A percentile compares a stretch with the other conserved stretches of the same genome.
phyloP scores from a whole-genome alignment of 1,140 invertebrate species.

The Habropoda laboriosa region DNA sequence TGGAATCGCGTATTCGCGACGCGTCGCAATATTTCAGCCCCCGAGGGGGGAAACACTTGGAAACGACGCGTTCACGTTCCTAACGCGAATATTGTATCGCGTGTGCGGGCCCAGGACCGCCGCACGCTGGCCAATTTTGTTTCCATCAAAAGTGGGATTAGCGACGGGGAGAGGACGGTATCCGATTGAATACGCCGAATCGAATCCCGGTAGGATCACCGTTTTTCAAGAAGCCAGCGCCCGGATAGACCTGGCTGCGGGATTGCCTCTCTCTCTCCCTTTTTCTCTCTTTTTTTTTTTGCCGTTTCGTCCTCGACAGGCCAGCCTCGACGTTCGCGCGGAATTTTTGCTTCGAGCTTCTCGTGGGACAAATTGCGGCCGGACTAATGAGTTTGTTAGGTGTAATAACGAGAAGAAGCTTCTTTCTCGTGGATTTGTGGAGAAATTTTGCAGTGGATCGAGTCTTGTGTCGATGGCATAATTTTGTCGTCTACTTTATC shows the following conservation, averaged over 20 bases:
- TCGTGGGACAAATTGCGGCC: too few relatives aligned
- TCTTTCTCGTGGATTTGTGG: too few relatives aligned
- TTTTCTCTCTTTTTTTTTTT: background rate
- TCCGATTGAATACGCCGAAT: constrained; percentile 38
- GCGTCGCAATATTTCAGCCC: constrained; percentile 57
- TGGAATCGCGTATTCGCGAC: constrained; percentile 43
- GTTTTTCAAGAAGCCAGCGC: constrained; percentile 44
- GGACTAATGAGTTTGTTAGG: background rate
- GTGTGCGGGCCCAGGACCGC: background rate
- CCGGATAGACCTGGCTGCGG: too few relatives aligned
- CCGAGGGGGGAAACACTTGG: constrained; percentile 45
- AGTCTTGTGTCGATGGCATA: too few relatives aligned
- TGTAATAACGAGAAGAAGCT: too few relatives aligned
- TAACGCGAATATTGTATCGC: constrained; percentile 34
- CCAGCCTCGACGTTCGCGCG: background rate
- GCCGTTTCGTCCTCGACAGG: background rate
- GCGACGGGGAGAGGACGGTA: constrained; percentile 22
- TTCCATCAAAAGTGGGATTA: constrained; percentile 46
- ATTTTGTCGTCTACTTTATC: too few relatives aligned
- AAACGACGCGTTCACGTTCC: constrained; percentile 32
- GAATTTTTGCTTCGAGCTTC: too few relatives aligned
- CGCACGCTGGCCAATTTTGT: constrained; percentile 24
- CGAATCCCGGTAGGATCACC: constrained; percentile 33
- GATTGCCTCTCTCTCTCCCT: background rate
- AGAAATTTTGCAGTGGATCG: too few relatives aligned